Percentiles rank a stretch among this genome's conserved stretches.
These are phyloP conservation scores for Volucella inflata DNA, from an alignment of 2,888 invertebrate species.

Conservation along the genomic window DNA sequence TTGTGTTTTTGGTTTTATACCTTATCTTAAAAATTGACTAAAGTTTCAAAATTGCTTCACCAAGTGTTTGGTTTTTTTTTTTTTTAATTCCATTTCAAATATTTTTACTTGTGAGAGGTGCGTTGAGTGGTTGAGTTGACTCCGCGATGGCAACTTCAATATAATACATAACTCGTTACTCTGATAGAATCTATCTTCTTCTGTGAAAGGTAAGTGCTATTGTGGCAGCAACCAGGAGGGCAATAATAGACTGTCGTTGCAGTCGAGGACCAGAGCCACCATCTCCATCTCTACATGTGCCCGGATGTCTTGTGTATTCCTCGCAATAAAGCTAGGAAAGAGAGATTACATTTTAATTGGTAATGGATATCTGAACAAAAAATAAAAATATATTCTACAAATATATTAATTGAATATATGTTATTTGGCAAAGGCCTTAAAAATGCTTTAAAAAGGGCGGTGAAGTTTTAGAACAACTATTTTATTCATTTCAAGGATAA, in stretches of 20 bases:
- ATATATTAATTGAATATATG: too few species aligned
- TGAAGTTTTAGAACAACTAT: too few species aligned
- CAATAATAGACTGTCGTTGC: conserved; percentile 58
- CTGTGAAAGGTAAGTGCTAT: conserved; percentile 64
- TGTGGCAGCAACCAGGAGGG: conserved; percentile 65
- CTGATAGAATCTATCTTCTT: conserved; percentile 78
- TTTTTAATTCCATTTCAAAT: conserved; percentile 23
- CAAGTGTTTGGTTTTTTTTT: conserved; percentile 42
- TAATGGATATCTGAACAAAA: not conserved
- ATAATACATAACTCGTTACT: not conserved
- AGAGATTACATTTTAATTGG: conserved; percentile 5
- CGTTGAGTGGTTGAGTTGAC: conserved; percentile 47
- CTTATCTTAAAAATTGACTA: conserved; percentile 72
- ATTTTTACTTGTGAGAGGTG: conserved; percentile 57
- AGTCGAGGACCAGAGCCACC: conserved; percentile 74
- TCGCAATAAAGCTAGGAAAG: conserved; percentile 81
- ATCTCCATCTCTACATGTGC: conserved; percentile 79
- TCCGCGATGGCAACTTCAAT: conserved; percentile 52
- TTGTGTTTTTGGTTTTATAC: conserved; percentile 15
- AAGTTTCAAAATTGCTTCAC: conserved; percentile 73
- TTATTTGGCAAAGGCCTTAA: too few species aligned
- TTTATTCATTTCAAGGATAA: too few species aligned
- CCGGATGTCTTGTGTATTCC: conserved; percentile 81
- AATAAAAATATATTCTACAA: not conserved
- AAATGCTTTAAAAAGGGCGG: too few species aligned